phyloP scores from a whole-genome alignment of 2,797 vertebrate species.

The Sparidentex hasta region DNA sequence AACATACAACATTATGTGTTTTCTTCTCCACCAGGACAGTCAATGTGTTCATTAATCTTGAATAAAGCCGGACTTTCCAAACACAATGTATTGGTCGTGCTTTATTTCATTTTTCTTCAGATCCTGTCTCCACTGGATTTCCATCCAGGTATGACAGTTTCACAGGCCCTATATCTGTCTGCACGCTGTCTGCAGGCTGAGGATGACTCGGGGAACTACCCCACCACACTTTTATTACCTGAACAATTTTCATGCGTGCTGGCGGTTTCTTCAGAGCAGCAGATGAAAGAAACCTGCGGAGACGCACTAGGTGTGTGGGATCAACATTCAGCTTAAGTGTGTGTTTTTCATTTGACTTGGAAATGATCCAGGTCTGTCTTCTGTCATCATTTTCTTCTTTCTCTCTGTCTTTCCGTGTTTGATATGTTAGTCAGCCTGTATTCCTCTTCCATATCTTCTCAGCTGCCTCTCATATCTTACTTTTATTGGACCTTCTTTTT shows the following conservation, averaged over 20 bases:
- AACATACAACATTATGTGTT: not conserved
- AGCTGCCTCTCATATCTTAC: constrained; percentile 30
- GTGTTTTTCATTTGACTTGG: constrained; percentile 72
- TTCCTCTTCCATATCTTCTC: constrained; percentile 31
- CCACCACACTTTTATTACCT: constrained; percentile 64
- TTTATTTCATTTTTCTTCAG: constrained; percentile 26
- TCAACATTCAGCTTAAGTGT: constrained; percentile 48
- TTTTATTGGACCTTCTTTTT: constrained; percentile 20
- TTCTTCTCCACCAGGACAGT: not conserved
- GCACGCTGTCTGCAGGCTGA: constrained; percentile 65
- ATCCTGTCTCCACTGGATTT: constrained; percentile 66
- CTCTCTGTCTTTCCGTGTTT: constrained; percentile 23
- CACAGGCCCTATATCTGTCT: constrained; percentile 67
- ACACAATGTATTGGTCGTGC: constrained; percentile 27
- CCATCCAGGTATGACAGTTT: constrained; percentile 68
- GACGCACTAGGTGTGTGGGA: constrained; percentile 63
- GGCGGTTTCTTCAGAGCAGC: constrained; percentile 48
- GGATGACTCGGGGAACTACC: constrained; percentile 62
- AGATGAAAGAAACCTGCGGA: constrained; percentile 71
- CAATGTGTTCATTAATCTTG: constrained; percentile 45
- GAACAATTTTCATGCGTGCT: constrained; percentile 55
- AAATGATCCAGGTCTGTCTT: constrained; percentile 64
- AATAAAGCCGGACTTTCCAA: constrained; percentile 33
- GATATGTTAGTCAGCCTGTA: constrained; percentile 46
- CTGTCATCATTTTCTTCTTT: constrained; percentile 58